Conservation (phyloP, 1,140 invertebrate genomes). For the Pseudomyrmex pallidus region DNA sequence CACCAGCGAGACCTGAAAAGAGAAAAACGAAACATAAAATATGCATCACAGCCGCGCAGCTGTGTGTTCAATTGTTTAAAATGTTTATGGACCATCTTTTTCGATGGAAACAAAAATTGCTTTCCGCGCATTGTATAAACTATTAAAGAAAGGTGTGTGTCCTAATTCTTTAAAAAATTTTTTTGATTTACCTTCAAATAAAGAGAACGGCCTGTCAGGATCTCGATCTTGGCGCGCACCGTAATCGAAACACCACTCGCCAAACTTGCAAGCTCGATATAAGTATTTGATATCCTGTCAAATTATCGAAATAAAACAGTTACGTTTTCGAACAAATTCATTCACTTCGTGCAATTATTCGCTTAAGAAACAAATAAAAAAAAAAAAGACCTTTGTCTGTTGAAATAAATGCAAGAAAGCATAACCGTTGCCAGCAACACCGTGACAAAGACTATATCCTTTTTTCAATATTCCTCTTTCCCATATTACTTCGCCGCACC, state of each 20-base stretch:
- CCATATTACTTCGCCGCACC: constrained; percentile 94
- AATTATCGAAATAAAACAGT: not conserved
- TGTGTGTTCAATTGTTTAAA: too few relatives aligned
- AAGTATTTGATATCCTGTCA: constrained; percentile 89
- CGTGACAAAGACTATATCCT: constrained; percentile 97
- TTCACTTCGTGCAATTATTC: not conserved
- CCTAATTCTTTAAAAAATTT: not conserved
- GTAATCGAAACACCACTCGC: constrained; percentile 93
- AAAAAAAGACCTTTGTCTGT: constrained; percentile 89
- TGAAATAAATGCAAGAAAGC: constrained; percentile 93
- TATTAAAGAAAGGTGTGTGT: too few relatives aligned
- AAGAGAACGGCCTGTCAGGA: constrained; percentile 92
- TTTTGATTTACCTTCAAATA: constrained; percentile 91
- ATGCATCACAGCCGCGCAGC: not conserved
- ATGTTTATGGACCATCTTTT: too few relatives aligned
- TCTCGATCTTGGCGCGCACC: constrained; percentile 88
- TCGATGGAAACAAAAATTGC: not conserved
- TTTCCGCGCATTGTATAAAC: not conserved
- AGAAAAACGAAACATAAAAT: constrained; percentile 13
- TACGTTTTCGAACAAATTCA: too few relatives aligned
- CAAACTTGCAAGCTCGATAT: constrained; percentile 92
- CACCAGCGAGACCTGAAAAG: constrained; percentile 86
- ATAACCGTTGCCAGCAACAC: constrained; percentile 96
- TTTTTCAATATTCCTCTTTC: constrained; percentile 93
- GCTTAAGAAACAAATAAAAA: constrained; percentile 33